Evolutionary conservation across 2,888 invertebrate species (phyloP), one percentile per base, ranked within the genome.

Genomic region (Drosophila stalkeri): DNA sequence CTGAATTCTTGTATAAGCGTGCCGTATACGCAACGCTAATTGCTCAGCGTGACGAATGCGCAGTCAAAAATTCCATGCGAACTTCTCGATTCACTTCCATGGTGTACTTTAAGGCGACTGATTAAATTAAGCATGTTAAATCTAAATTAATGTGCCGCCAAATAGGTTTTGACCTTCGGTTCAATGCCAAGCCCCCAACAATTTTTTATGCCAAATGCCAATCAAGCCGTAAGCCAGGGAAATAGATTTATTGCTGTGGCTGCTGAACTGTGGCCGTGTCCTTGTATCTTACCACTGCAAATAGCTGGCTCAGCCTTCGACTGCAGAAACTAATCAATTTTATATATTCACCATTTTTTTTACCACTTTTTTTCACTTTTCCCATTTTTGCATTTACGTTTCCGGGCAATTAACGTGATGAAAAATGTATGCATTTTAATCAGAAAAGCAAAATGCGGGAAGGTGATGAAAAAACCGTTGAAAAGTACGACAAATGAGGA

Each of bases 351-450:
- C 47, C 33, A 14, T 51, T 44, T 23, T 59, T 52, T 55, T 27
- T 27, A n/a, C n/a, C n/a, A n/a, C n/a, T 46, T 0, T 47, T 11
- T 27, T 31, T n/a, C 31, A 12, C 31, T 49, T 49, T 49, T 33
- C 18, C 6, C 59, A 47, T n/a, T 47, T 60, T 64, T 73, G 64
- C 62, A 55, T 66, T 70, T 64, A 43, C 57, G 60, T 73, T 84
- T 84, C 80, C 79, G 72, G 64, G 77, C 81, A 86, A 84, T 84
- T 84, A 83, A 66, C 56, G 47, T 57, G 60, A 65, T 59, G 23
- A 71, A 64, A 70, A 74, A 68, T 72, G 57, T 56, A 72, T 63
- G 57, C 49, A 46, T 62, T 12, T 70, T 72, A 70, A 82, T 81
- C 74, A 72, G 56, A 47, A 44, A 20, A n/a, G 20, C 39, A 49